A percentile compares a stretch with the other conserved stretches of the same genome.
These are phyloP conservation scores for Zoanthus gigantus DNA, from an alignment of 92 coral and sea anemone genomes.

Conservation along the genomic window DNA sequence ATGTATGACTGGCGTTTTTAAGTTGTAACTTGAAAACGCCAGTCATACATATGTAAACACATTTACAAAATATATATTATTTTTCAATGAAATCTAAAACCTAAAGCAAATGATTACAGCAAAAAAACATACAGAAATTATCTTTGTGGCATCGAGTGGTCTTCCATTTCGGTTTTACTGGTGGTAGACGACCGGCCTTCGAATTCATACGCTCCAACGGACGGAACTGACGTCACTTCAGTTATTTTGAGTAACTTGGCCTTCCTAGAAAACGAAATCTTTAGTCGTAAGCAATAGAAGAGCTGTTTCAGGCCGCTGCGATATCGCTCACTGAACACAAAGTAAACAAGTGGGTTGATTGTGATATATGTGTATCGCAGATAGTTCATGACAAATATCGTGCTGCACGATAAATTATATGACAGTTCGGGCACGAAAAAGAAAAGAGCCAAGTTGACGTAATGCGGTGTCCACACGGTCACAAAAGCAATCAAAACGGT, in stretches of 20 bases:
- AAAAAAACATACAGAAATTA: not conserved
- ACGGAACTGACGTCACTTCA: not conserved
- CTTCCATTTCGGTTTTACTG: not conserved
- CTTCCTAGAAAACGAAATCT: not conserved
- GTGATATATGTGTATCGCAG: conserved; percentile 24
- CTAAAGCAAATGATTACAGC: not conserved
- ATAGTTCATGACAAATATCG: not conserved
- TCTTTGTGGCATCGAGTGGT: not conserved
- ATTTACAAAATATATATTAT: no score
- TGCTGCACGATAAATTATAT: not conserved
- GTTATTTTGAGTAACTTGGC: not conserved
- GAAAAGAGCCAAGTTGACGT: not conserved
- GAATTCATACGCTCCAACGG: conserved; percentile 3
- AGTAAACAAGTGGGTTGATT: conserved; percentile 38
- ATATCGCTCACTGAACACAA: conserved; percentile 37
- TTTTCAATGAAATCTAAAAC: no score
- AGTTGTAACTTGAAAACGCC: no score
- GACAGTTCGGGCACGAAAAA: conserved; percentile 9
- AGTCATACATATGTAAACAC: no score
- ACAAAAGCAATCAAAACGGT: conserved; percentile 3
- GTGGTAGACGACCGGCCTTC: not conserved
- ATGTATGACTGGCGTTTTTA: no score
- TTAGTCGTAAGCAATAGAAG: not conserved
- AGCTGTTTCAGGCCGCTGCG: conserved; percentile 12
- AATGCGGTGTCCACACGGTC: conserved; percentile 31